These are phyloP conservation scores for Melanargia galathea DNA, from an alignment of 2,888 invertebrate genomes.

Conservation along the genomic window DNA sequence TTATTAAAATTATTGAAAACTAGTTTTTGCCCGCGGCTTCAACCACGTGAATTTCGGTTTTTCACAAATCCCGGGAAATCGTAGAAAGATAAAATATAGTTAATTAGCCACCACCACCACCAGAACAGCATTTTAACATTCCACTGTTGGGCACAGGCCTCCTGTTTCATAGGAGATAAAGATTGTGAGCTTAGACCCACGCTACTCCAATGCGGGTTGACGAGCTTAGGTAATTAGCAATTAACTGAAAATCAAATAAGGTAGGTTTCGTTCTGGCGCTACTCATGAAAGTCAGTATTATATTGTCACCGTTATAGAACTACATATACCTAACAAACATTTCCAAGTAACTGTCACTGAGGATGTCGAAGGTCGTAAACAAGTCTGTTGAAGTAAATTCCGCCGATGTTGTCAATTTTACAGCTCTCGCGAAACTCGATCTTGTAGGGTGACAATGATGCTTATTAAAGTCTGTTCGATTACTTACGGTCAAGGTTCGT, in stretches of 20 bases:
- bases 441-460: conserved; percentile 11
- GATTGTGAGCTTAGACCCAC: too few relatives aligned
- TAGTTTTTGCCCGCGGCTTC: too few relatives aligned
- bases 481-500: too few relatives aligned
- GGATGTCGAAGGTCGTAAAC: conserved; percentile 15
- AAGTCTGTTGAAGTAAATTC: conserved; percentile 16
- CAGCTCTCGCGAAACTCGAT: conserved; percentile 13
- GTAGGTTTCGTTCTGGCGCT: conserved; percentile 7
- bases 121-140: too few relatives aligned
- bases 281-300: background rate
- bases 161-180: too few relatives aligned
- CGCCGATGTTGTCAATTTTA: conserved; percentile 23
- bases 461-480: background rate
- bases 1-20: too few relatives aligned
- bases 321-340: conserved; percentile 13
- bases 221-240: background rate
- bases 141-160: too few relatives aligned
- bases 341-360: conserved; percentile 7
- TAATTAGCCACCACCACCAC: too few relatives aligned
- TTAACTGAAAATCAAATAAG: background rate
- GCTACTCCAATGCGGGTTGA: too few relatives aligned
- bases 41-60: too few relatives aligned
- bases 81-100: too few relatives aligned
- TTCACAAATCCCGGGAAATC: too few relatives aligned
- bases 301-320: background rate